phyloP scores from a whole-genome alignment of 2,888 invertebrate genomes.

The Acronicta leporina region DNA sequence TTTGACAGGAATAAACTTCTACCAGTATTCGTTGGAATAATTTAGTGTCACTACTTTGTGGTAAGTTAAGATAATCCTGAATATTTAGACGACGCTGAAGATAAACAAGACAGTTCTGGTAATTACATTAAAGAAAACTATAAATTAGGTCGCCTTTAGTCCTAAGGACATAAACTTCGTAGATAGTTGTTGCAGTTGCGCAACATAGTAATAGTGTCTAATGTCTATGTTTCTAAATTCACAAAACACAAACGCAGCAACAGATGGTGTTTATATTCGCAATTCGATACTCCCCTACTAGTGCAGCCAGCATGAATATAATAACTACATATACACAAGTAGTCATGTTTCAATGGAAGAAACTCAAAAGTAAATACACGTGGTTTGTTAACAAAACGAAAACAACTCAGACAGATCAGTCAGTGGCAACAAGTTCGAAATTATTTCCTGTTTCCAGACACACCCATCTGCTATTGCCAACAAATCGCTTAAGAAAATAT shows the following conservation, averaged over 20 bases:
- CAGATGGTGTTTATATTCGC: conserved; percentile 63
- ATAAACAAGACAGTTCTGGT: conserved; percentile 25
- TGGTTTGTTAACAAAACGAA: conserved; percentile 66
- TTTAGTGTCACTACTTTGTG: conserved; percentile 38
- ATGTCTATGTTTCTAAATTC: conserved; percentile 50
- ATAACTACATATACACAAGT: conserved; percentile 71
- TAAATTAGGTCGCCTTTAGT: conserved; percentile 32
- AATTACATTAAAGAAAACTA: conserved; percentile 31
- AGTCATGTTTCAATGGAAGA: conserved; percentile 70
- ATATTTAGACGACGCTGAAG: conserved; percentile 14
- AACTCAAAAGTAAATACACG: conserved; percentile 66
- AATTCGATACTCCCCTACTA: conserved; percentile 62
- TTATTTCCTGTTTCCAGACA: conserved; percentile 82
- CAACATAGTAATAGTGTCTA: conserved; percentile 43
- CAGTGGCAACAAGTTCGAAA: conserved; percentile 81
- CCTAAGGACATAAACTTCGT: conserved; percentile 45
- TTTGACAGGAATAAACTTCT: conserved; percentile 51
- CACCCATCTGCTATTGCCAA: conserved; percentile 83
- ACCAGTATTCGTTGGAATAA: conserved; percentile 40
- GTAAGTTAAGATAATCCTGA: conserved; percentile 20
- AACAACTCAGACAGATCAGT: conserved; percentile 67
- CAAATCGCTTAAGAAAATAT: conserved; percentile 86
- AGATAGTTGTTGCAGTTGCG: conserved; percentile 32
- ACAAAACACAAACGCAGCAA: conserved; percentile 54
- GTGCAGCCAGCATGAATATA: conserved; percentile 63